Evolutionary conservation across 2,888 invertebrate species (phyloP).

Genomic region (Therioaphis trifolii): DNA sequence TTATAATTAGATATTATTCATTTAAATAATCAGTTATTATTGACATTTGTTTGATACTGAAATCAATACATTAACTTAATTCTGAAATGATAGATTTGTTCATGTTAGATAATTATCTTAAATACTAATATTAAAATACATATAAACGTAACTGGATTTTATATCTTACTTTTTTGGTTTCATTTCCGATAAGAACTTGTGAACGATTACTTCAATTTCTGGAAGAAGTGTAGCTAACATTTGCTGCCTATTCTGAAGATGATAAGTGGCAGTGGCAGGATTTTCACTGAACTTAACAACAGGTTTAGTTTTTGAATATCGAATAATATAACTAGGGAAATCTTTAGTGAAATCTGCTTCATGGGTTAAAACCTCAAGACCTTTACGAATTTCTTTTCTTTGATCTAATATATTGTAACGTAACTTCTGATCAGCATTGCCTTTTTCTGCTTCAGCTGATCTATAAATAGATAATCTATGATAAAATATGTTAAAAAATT

Average conservation of each 20-base stretch:
- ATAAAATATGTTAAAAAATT: no score
- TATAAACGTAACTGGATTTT: no score
- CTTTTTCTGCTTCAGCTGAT: constrained; percentile 58
- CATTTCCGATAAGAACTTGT: constrained; percentile 56
- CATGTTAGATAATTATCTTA: no score
- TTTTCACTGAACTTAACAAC: constrained; percentile 62
- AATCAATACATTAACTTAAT: no score
- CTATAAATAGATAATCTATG: constrained; percentile 45
- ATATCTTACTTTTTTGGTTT: constrained; percentile 63
- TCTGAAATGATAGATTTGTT: no score
- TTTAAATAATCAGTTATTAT: no score
- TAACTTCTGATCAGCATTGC: constrained; percentile 24
- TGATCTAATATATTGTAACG: constrained; percentile 60
- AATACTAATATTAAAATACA: no score
- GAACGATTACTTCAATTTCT: constrained; percentile 59
- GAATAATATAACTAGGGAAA: constrained; percentile 62
- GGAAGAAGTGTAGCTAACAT: constrained; percentile 61
- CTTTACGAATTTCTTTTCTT: constrained; percentile 59
- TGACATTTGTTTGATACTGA: no score
- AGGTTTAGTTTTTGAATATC: constrained; percentile 57
- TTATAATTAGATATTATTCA: no score
- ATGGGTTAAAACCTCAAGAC: constrained; percentile 27
- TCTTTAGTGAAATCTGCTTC: constrained; percentile 56
- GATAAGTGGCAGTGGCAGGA: constrained; percentile 51
- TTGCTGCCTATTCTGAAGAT: constrained; percentile 63